Conservation (phyloP, 2,888 invertebrate genomes). For the Choreutis nemorana region DNA sequence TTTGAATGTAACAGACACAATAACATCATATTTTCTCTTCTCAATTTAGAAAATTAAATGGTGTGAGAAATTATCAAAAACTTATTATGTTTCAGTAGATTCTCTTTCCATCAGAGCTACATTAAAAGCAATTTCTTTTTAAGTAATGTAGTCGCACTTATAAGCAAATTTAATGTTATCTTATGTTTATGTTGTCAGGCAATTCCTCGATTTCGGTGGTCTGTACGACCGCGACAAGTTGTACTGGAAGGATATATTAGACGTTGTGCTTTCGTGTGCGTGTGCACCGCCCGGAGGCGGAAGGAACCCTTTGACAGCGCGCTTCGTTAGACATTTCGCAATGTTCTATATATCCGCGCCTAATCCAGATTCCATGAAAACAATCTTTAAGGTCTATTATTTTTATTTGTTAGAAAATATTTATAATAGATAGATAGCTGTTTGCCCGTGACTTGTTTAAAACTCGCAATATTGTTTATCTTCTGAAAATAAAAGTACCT, state of each 20-base stretch:
- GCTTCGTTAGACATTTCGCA: constrained; percentile 89
- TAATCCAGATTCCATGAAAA: constrained; percentile 75
- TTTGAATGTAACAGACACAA: too few relatives aligned
- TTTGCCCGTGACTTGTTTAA: too few relatives aligned
- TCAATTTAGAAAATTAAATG: too few relatives aligned
- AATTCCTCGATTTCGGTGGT: constrained; percentile 80
- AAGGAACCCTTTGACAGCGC: constrained; percentile 81
- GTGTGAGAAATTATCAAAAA: too few relatives aligned
- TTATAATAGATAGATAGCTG: too few relatives aligned
- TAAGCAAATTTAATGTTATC: neutral
- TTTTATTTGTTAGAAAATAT: constrained; percentile 3
- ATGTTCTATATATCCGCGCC: constrained; percentile 86
- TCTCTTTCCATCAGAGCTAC: too few relatives aligned
- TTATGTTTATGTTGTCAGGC: constrained; percentile 52
- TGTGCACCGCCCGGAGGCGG: constrained; percentile 94
- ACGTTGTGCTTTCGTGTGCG: constrained; percentile 82
- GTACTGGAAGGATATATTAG: constrained; percentile 88
- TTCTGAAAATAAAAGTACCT: too few relatives aligned
- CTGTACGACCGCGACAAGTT: constrained; percentile 88
- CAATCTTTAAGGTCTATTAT: constrained; percentile 73
- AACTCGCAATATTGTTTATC: too few relatives aligned
- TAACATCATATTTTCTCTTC: too few relatives aligned
- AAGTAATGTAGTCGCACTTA: too few relatives aligned
- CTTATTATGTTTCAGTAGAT: too few relatives aligned
- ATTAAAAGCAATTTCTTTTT: too few relatives aligned